Conservation (phyloP, 1,140 invertebrate species). For the Monochamus saltuarius region DNA sequence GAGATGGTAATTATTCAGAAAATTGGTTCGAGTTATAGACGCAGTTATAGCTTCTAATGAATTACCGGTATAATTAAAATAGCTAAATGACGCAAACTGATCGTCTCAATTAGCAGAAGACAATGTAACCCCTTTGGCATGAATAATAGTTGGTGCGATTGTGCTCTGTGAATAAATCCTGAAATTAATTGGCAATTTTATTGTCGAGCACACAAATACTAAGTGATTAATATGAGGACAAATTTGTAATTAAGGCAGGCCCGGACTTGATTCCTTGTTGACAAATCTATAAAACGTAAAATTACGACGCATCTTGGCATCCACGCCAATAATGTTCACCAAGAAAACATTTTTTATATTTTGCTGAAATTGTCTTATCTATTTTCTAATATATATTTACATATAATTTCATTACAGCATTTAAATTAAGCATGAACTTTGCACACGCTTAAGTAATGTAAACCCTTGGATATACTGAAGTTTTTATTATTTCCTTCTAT, state of each 20-base stretch:
- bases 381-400: too few species aligned
- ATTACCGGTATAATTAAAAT: constrained; percentile 34
- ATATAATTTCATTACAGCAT: too few species aligned
- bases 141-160: constrained; percentile 30
- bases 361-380: too few species aligned
- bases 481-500: too few species aligned
- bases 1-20: constrained; percentile 20
- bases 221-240: constrained; percentile 21
- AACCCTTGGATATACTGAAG: too few species aligned
- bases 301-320: too few species aligned
- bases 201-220: constrained; percentile 16
- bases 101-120: constrained; percentile 39
- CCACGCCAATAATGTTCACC: too few species aligned
- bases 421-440: too few species aligned
- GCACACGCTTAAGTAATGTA: too few species aligned
- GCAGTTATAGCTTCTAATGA: constrained; percentile 30
- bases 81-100: constrained; percentile 34
- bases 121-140: constrained; percentile 32
- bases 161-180: constrained; percentile 28
- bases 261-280: not conserved
- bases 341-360: too few species aligned
- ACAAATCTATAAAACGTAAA: too few species aligned
- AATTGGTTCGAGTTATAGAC: constrained; percentile 28
- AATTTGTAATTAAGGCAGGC: not conserved
- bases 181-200: constrained; percentile 36